Percentiles rank a stretch among this genome's conserved stretches.
Conservation (phyloP, 2,797 vertebrate species). For the Myoxocephalus aenaeus region DNA sequence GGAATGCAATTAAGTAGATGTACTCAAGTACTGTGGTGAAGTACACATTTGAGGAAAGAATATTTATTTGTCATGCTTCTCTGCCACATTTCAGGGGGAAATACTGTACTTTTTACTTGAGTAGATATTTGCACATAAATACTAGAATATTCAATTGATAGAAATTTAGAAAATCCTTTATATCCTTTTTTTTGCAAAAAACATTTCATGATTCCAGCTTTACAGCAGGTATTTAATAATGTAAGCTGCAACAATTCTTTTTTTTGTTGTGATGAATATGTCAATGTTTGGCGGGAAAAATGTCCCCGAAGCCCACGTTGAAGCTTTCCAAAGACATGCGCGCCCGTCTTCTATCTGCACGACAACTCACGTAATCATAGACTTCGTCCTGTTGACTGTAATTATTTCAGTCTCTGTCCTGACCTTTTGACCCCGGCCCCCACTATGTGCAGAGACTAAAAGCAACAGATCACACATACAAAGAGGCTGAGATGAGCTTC, state of each 20-base stretch:
- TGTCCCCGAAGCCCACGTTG: no score
- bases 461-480: background rate
- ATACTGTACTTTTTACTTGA: background rate
- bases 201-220: background rate
- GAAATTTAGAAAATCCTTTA: background rate
- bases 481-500: background rate
- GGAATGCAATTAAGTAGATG: slow-evolving; percentile 19
- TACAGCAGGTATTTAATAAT: background rate
- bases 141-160: background rate
- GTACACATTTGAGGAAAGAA: background rate
- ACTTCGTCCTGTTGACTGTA: background rate
- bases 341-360: background rate
- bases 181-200: background rate
- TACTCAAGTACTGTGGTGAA: background rate
- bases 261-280: background rate
- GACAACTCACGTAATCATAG: background rate
- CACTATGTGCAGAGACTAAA: background rate
- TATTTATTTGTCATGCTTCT: background rate
- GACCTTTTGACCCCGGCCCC: background rate
- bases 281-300: background rate
- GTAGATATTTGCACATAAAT: background rate
- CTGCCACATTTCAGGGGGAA: background rate
- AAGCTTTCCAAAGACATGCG: background rate
- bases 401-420: background rate
- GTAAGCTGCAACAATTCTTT: background rate